These are phyloP conservation scores for Pteromalus puparum DNA, from an alignment of 1,140 invertebrate genomes.

Conservation along the genomic window DNA sequence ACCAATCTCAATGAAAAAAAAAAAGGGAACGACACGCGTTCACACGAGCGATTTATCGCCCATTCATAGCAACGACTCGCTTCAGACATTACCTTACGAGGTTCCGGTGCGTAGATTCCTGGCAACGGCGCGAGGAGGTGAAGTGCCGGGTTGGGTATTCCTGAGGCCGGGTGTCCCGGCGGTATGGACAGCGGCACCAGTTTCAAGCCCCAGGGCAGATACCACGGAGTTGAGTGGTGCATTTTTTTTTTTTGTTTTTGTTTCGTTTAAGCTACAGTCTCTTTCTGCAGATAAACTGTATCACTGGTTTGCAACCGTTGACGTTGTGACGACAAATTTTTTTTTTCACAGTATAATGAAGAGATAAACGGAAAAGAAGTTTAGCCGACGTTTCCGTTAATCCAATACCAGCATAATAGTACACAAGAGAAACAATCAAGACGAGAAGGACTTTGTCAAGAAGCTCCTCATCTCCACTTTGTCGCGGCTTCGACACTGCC, in stretches of 20 bases:
- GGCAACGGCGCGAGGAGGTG: slow-evolving; percentile 72
- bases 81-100: slow-evolving; percentile 66
- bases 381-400: background rate
- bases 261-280: background rate
- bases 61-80: background rate
- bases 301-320: background rate
- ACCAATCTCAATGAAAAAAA: background rate
- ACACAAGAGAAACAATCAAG: background rate
- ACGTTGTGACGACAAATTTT: no score
- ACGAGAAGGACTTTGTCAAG: background rate
- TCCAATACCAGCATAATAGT: background rate
- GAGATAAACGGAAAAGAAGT: no score
- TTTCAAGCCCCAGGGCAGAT: slow-evolving; percentile 73
- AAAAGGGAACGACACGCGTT: background rate
- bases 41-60: no score
- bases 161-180: slow-evolving; percentile 70
- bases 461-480: background rate
- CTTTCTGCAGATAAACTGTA: background rate
- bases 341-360: no score
- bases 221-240: slow-evolving; percentile 74
- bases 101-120: slow-evolving; percentile 73
- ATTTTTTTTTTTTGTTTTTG: slow-evolving; percentile 57
- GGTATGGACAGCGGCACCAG: slow-evolving; percentile 73
- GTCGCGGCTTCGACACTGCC: background rate
- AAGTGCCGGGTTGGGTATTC: slow-evolving; percentile 69